These are phyloP conservation scores for Nothoprocta pentlandii DNA, from an alignment of 2,113 vertebrate species.

Conservation along the genomic window DNA sequence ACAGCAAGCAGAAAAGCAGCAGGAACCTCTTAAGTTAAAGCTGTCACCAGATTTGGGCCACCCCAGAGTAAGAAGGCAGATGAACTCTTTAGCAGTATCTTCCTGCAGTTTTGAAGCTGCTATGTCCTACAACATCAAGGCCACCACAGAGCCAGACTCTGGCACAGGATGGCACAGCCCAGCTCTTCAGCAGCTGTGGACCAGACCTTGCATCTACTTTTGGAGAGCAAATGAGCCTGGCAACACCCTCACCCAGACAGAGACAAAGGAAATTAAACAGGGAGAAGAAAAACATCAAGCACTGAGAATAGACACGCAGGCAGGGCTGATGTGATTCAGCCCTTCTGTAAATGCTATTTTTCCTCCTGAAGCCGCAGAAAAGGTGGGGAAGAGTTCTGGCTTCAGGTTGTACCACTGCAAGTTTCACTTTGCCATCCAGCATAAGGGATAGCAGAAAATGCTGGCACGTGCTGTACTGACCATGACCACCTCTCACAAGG, in stretches of 20 bases:
- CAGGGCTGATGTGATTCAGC: background rate
- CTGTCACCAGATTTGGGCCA: constrained; percentile 3
- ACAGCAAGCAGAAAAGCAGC: background rate
- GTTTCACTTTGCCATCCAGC: background rate
- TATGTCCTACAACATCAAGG: background rate
- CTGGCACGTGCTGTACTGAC: background rate
- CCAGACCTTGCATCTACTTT: background rate
- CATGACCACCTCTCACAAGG: accelerated
- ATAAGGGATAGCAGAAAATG: background rate
- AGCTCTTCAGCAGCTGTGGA: background rate
- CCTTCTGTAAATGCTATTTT: background rate
- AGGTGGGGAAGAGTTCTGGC: background rate
- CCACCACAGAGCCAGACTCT: background rate
- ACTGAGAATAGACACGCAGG: background rate
- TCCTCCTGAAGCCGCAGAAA: background rate
- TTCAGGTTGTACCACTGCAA: background rate
- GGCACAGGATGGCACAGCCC: background rate
- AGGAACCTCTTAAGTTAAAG: background rate
- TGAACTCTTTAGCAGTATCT: background rate
- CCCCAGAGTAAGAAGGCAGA: background rate
- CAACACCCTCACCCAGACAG: background rate
- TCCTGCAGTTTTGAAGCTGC: background rate
- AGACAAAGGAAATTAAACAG: background rate
- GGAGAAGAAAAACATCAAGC: background rate
- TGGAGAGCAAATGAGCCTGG: background rate